Evolutionary conservation across 2,797 vertebrate genomes (phyloP).

Genomic region (Lepus townsendii): DNA sequence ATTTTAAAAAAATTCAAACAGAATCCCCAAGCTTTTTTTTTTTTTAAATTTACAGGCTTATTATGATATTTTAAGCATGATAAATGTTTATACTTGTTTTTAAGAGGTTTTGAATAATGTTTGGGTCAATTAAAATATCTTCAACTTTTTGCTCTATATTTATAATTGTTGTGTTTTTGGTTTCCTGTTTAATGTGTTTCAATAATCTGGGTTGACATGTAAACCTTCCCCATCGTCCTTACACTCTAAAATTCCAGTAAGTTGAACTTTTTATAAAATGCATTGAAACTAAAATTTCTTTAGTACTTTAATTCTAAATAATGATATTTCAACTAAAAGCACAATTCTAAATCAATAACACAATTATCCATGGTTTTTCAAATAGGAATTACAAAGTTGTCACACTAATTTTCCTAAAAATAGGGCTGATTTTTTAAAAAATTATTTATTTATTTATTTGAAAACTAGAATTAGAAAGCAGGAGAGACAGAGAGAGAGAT

Average conservation of each 20-base stretch:
- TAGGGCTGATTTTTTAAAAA: neutral
- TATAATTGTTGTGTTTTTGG: neutral
- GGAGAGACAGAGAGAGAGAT: too few species aligned
- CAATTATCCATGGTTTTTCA: neutral
- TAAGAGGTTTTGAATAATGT: slow-evolving; percentile 31
- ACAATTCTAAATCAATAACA: neutral
- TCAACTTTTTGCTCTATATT: neutral
- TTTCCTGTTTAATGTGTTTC: neutral
- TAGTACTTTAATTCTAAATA: neutral
- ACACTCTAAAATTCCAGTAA: neutral
- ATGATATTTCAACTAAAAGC: neutral
- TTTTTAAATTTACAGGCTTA: neutral
- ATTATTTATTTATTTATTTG: too few species aligned
- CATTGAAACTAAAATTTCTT: neutral
- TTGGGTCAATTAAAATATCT: slow-evolving; percentile 11
- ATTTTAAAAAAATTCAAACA: neutral
- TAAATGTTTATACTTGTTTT: slow-evolving; percentile 4
- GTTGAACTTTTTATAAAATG: neutral
- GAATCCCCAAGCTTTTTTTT: neutral
- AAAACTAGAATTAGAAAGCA: too few species aligned
- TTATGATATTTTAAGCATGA: slow-evolving; percentile 30
- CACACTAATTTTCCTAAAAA: neutral
- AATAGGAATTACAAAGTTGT: neutral
- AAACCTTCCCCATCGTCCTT: neutral
- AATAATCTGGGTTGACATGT: neutral